A percentile compares a stretch with the other conserved stretches of the same genome.
phyloP scores from a whole-genome alignment of 2,888 invertebrate genomes.

The Brenthis ino region DNA sequence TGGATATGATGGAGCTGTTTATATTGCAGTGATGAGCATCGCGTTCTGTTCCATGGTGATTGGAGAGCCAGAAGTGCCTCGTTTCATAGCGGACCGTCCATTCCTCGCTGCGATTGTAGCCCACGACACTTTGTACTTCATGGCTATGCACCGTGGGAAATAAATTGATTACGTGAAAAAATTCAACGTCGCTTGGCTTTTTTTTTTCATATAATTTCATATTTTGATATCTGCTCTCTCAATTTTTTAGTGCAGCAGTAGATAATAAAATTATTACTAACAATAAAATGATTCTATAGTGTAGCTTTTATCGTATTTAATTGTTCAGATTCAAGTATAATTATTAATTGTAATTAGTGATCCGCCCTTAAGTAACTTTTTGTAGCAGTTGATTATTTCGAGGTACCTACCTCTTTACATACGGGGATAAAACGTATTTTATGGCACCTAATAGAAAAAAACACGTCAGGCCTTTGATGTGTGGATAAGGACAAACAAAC shows the following conservation, averaged over 20 bases:
- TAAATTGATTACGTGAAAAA: constrained; percentile 14
- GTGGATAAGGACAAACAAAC: too few species aligned
- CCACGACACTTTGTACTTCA: constrained; percentile 53
- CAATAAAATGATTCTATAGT: not conserved
- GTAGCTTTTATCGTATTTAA: too few species aligned
- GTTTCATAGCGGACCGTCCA: constrained; percentile 61
- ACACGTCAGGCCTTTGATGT: too few species aligned
- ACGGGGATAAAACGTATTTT: too few species aligned
- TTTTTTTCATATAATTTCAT: not conserved
- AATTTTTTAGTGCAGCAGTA: not conserved
- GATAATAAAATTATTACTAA: not conserved
- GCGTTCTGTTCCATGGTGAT: constrained; percentile 51
- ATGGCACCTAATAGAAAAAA: too few species aligned
- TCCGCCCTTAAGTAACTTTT: too few species aligned
- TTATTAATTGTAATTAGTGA: too few species aligned
- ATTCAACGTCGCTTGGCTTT: not conserved
- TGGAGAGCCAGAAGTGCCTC: constrained; percentile 47
- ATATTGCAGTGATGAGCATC: constrained; percentile 60
- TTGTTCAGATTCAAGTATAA: too few species aligned
- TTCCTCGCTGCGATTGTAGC: constrained; percentile 57
- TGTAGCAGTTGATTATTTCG: too few species aligned
- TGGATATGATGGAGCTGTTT: constrained; percentile 32
- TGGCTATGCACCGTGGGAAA: constrained; percentile 51
- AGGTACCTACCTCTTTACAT: too few species aligned
- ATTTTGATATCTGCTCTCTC: not conserved